Evolutionary conservation across 2,113 vertebrate genomes (phyloP).

Genomic region (Aphyosemion australe): DNA sequence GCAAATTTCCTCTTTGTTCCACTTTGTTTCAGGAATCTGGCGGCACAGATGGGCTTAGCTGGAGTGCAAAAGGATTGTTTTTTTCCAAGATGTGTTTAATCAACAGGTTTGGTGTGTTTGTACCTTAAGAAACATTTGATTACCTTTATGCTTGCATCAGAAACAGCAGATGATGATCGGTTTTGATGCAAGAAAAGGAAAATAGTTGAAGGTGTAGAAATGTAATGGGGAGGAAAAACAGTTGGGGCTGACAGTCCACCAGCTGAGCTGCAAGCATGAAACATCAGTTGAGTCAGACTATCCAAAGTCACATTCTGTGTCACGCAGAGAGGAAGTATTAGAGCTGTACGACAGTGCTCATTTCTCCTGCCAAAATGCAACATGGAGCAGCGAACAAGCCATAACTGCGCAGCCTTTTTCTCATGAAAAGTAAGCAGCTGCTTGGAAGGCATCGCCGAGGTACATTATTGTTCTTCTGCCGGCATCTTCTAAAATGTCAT

Average conservation of each 20-base stretch:
- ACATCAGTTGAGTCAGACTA: constrained; percentile 39
- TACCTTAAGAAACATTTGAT: constrained; percentile 35
- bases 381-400: not conserved
- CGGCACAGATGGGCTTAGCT: constrained; percentile 43
- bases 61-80: not conserved
- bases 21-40: constrained; percentile 35
- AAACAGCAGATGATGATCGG: constrained; percentile 37
- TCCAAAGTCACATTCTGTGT: constrained; percentile 33
- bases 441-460: constrained; percentile 1
- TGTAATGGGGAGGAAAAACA: constrained; percentile 10
- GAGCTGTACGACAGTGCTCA: constrained; percentile 16
- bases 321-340: constrained; percentile 34
- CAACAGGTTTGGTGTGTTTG: constrained; percentile 23
- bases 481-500: constrained; percentile 27
- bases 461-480: constrained; percentile 22
- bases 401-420: not conserved
- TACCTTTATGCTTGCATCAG: constrained; percentile 25
- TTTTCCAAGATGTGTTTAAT: constrained; percentile 10
- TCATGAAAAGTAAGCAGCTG: constrained; percentile 9
- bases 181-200: constrained; percentile 28
- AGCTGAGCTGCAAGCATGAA: constrained; percentile 53
- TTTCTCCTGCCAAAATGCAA: constrained; percentile 30
- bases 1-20: constrained; percentile 43
- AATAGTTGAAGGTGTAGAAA: constrained; percentile 5
- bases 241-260: constrained; percentile 53